A percentile compares a stretch with the other conserved stretches of the same genome.
phyloP scores from a whole-genome alignment of 2,113 vertebrate genomes.

The Pteronura brasiliensis region DNA sequence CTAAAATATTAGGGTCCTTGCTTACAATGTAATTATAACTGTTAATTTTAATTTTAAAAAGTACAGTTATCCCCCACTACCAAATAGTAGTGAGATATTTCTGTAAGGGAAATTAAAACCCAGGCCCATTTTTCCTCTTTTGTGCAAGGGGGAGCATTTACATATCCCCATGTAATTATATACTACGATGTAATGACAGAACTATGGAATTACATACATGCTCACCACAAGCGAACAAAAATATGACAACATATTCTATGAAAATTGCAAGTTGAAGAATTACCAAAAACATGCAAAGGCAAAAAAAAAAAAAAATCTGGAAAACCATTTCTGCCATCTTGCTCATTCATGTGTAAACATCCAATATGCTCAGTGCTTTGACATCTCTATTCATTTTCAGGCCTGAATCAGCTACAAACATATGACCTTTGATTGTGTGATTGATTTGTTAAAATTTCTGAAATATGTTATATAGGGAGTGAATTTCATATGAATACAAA shows the following conservation, averaged over 20 bases:
- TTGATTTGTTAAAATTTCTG: conserved; percentile 59
- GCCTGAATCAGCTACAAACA: conserved; percentile 56
- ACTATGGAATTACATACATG: conserved; percentile 26
- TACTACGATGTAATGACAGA: background rate
- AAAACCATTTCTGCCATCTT: conserved; percentile 58
- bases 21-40: conserved; percentile 26
- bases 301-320: conserved; percentile 29
- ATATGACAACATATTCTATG: conserved; percentile 50
- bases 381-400: conserved; percentile 56
- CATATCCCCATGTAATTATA: background rate
- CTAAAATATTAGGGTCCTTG: conserved; percentile 20
- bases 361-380: conserved; percentile 59
- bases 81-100: conserved; percentile 28
- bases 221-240: conserved; percentile 56
- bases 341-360: conserved; percentile 66
- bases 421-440: conserved; percentile 54
- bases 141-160: background rate
- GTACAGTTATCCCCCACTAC: conserved; percentile 29
- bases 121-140: background rate
- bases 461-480: background rate
- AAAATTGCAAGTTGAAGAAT: conserved; percentile 58
- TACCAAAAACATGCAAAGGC: conserved; percentile 37
- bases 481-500: background rate
- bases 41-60: conserved; percentile 54
- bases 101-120: conserved; percentile 51